Conservation (phyloP, 2,113 vertebrate species). For the human (Homo sapiens) region DNA sequence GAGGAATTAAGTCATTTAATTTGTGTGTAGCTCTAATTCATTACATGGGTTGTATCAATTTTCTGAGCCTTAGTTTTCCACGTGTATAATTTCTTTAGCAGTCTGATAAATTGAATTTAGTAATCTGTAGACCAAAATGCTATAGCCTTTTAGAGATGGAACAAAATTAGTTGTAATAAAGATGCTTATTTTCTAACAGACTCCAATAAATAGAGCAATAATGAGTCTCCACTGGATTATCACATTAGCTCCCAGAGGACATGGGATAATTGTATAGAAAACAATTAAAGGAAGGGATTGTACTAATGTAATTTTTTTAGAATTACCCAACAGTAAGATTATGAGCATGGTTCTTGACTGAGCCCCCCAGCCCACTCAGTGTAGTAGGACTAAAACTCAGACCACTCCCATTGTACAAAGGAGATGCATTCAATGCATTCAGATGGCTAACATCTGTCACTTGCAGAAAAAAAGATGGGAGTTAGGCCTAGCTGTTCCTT, state of each 20-base stretch:
- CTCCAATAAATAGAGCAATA: not conserved
- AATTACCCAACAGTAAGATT: not conserved
- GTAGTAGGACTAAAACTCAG: not conserved
- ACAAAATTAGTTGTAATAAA: constrained; percentile 29
- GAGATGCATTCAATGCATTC: not conserved
- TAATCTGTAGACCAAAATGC: constrained; percentile 16
- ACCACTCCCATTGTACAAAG: not conserved
- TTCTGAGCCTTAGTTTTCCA: constrained; percentile 40
- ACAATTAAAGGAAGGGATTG: constrained; percentile 56
- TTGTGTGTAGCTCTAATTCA: constrained; percentile 37
- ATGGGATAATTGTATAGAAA: not conserved
- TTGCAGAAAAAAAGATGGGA: not conserved
- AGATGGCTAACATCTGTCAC: not conserved
- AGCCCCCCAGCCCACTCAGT: not conserved
- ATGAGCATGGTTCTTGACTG: not conserved
- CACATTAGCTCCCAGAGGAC: not conserved
- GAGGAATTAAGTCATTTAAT: constrained; percentile 17
- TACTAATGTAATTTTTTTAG: not conserved
- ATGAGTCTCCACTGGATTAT: not conserved
- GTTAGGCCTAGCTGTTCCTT: not conserved
- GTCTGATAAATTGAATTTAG: constrained; percentile 27
- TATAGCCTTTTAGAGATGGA: not conserved
- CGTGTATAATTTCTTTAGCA: constrained; percentile 27
- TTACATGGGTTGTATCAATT: not conserved
- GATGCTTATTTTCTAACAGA: constrained; percentile 11